Conservation (phyloP, 2,113 vertebrate species). For the Catagonus wagneri region DNA sequence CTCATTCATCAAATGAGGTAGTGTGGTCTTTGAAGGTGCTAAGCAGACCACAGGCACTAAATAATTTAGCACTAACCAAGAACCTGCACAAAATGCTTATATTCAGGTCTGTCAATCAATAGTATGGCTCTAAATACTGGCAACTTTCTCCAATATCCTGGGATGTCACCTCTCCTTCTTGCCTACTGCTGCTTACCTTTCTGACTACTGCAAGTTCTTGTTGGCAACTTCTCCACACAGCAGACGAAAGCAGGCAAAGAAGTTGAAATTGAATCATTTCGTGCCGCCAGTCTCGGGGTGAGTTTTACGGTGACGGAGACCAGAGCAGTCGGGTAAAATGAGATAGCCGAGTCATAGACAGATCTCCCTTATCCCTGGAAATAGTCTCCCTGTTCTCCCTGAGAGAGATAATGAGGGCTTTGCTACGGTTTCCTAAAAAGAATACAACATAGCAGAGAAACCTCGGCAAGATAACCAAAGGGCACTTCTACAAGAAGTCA, state of each 20-base stretch:
- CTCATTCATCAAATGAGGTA: slow-evolving; percentile 32
- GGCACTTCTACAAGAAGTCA: background rate
- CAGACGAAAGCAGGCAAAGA: background rate
- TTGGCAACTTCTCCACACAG: background rate
- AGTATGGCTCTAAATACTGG: background rate
- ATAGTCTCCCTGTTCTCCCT: background rate
- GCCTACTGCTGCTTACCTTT: background rate
- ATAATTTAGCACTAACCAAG: background rate
- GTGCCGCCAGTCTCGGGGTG: background rate
- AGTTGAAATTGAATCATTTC: background rate
- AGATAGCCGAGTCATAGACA: background rate
- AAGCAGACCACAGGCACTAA: background rate
- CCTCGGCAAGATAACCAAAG: background rate
- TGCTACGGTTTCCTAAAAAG: background rate
- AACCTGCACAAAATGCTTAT: background rate
- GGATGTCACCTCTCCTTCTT: background rate
- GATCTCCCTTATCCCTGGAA: slow-evolving; percentile 25
- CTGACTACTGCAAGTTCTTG: background rate
- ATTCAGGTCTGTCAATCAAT: background rate
- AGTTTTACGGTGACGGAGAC: background rate
- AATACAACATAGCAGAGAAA: background rate
- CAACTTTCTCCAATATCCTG: slow-evolving; percentile 41
- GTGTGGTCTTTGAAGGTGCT: background rate
- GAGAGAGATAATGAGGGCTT: background rate
- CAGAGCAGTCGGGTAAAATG: background rate